Conservation (phyloP, 2,888 invertebrate species). For the Phengaris alcon region DNA sequence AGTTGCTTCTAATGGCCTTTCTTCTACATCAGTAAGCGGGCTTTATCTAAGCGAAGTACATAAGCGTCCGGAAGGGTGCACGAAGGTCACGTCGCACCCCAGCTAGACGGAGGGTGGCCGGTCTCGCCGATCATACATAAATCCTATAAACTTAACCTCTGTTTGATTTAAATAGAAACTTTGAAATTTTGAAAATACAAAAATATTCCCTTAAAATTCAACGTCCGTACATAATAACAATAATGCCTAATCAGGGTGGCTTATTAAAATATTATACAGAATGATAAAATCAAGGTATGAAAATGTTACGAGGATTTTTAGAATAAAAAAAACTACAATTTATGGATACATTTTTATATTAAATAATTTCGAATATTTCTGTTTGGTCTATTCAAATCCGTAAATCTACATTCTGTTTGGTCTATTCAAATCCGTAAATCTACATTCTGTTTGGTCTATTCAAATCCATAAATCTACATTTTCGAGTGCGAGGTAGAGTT, state of each 20-base stretch:
- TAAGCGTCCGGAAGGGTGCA: conserved; percentile 41
- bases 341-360: neutral
- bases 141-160: conserved; percentile 48
- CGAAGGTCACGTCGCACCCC: conserved; percentile 61
- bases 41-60: conserved; percentile 29
- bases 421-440: neutral
- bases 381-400: neutral
- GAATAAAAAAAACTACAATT: neutral
- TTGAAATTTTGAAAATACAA: conserved; percentile 16
- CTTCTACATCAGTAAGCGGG: conserved; percentile 33
- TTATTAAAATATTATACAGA: conserved; percentile 11
- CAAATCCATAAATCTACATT: neutral
- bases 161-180: conserved; percentile 25
- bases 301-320: conserved; percentile 1
- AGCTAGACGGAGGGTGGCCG: conserved; percentile 62
- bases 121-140: conserved; percentile 45
- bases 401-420: neutral
- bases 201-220: neutral
- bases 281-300: neutral
- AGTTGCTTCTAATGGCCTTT: conserved; percentile 26
- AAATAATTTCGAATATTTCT: neutral
- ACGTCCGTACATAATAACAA: neutral
- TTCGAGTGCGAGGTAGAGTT: neutral
- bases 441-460: neutral
- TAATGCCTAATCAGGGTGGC: neutral